Conservation (phyloP, 2,113 vertebrate species). For the Himantopus leucocephalus region DNA sequence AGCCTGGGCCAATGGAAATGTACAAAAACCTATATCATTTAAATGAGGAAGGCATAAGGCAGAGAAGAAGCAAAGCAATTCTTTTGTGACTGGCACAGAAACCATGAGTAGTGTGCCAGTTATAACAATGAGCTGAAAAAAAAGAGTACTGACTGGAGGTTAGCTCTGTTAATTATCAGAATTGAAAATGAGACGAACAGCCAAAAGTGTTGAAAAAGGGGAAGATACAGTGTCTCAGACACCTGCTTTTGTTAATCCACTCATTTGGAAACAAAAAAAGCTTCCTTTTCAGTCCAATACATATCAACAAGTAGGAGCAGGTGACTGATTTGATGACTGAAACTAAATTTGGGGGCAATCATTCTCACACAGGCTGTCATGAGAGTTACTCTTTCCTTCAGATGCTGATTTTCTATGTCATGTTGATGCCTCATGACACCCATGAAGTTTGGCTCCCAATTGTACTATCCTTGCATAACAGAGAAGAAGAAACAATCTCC, state of each 20-base stretch:
- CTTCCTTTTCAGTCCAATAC: background rate
- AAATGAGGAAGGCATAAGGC: background rate
- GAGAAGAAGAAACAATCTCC: background rate
- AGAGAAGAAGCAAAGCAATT: slow-evolving; percentile 10
- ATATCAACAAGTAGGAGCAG: background rate
- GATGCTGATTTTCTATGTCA: background rate
- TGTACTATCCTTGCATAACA: background rate
- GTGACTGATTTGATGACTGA: background rate
- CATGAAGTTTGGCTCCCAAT: background rate
- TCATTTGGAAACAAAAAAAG: background rate
- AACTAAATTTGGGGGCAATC: background rate
- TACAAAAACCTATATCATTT: background rate
- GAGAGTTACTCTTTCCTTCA: background rate
- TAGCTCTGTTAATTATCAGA: slow-evolving; percentile 24
- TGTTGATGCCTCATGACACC: background rate
- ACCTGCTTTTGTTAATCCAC: slow-evolving; percentile 2
- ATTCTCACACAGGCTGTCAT: background rate
- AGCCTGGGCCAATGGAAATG: background rate
- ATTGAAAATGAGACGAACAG: background rate
- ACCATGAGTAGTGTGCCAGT: background rate
- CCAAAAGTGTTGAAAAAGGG: background rate
- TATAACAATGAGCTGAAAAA: background rate
- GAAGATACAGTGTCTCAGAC: background rate
- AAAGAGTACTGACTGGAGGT: background rate
- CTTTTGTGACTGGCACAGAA: background rate